These are phyloP conservation scores for Bergia puertoricense DNA, from an alignment of 92 coral and sea anemone genomes.

Conservation along the genomic window DNA sequence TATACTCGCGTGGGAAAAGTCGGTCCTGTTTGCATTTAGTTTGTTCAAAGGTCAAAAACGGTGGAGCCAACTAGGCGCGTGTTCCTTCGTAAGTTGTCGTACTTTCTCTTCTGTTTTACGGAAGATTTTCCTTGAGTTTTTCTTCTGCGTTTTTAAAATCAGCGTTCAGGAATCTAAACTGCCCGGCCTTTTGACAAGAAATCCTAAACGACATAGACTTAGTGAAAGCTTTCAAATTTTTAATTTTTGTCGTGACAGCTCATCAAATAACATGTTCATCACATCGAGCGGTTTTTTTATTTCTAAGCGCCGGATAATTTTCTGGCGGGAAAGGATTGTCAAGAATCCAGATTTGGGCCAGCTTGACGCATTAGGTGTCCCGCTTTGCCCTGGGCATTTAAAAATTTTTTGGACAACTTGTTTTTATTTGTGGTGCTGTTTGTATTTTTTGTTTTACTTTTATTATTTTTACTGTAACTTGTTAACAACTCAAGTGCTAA, in stretches of 20 bases:
- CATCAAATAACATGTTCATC: neutral
- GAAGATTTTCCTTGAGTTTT: neutral
- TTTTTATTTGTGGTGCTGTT: neutral
- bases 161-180: neutral
- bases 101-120: neutral
- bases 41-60: neutral
- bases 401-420: neutral
- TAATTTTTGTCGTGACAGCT: slow-evolving; percentile 1
- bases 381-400: neutral
- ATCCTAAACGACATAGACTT: neutral
- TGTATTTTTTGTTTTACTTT: neutral
- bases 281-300: neutral
- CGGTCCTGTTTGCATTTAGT: neutral
- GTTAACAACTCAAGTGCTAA: too few species aligned
- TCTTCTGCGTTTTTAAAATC: neutral
- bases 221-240: neutral
- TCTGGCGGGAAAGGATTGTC: slow-evolving; percentile 12
- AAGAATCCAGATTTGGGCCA: neutral
- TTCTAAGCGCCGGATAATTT: neutral
- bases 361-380: neutral
- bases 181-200: neutral
- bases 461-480: too few species aligned
- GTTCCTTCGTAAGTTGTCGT: neutral
- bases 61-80: neutral
- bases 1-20: neutral